phyloP scores from a whole-genome alignment of 2,113 vertebrate genomes.

The Romanogobio albipinnatus region DNA sequence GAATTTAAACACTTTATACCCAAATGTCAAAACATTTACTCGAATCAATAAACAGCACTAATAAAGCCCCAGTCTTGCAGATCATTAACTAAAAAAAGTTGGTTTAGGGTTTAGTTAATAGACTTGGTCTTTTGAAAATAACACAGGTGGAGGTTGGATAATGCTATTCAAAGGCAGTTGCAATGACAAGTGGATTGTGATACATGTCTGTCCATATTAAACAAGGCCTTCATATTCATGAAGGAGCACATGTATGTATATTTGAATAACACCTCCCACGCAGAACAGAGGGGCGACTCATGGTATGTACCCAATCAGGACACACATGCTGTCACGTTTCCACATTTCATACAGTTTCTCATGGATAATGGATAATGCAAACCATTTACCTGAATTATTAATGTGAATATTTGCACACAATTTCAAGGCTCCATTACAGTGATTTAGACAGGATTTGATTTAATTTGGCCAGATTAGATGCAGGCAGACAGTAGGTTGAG shows the following conservation, averaged over 20 bases:
- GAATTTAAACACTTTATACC: no score
- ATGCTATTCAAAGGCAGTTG: background rate
- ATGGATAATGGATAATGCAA: constrained; percentile 78
- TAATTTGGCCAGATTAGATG: constrained; percentile 71
- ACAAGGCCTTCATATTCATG: background rate
- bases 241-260: background rate
- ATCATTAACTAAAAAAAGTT: no score
- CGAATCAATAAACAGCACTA: no score
- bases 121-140: background rate
- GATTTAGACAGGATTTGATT: constrained; percentile 71
- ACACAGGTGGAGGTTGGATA: background rate
- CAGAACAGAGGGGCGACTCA: background rate
- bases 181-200: background rate
- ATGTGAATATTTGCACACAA: constrained; percentile 77
- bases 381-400: constrained; percentile 69
- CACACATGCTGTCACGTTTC: constrained; percentile 3
- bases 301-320: background rate
- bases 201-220: background rate
- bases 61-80: no score
- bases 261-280: background rate
- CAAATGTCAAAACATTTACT: no score
- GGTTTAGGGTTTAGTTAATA: background rate
- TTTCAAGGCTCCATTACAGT: constrained; percentile 71
- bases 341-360: constrained; percentile 45
- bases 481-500: constrained; percentile 59